Evolutionary conservation across 2,113 vertebrate species (phyloP).

Genomic region (Hyla sarda): DNA sequence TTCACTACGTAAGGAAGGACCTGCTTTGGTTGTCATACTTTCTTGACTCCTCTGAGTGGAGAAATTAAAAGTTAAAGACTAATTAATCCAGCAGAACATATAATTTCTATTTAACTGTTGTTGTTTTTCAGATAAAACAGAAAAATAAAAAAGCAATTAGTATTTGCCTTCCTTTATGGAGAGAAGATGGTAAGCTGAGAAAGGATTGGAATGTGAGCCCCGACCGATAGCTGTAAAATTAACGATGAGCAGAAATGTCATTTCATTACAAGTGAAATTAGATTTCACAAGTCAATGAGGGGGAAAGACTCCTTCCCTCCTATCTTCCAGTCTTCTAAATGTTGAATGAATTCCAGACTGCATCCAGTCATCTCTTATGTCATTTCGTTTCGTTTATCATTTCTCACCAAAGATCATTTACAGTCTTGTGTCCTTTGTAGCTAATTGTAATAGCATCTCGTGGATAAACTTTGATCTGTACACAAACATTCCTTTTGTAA

Average conservation of each 20-base stretch:
- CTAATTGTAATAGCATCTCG: slow-evolving; percentile 3
- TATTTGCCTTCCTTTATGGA: slow-evolving; percentile 15
- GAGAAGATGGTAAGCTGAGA: slow-evolving; percentile 36
- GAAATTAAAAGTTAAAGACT: slow-evolving; percentile 35
- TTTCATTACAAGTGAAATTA: slow-evolving; percentile 60
- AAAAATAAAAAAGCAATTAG: slow-evolving; percentile 56
- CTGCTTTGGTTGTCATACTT: background rate
- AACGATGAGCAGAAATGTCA: slow-evolving; percentile 59
- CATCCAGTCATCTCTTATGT: background rate
- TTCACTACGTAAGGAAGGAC: background rate
- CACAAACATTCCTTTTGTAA: background rate
- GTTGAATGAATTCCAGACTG: background rate
- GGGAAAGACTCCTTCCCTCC: slow-evolving; percentile 50
- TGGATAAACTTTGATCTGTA: background rate
- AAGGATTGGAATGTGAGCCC: slow-evolving; percentile 38
- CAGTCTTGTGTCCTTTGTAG: background rate
- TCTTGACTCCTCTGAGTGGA: background rate
- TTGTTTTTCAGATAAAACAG: slow-evolving; percentile 47
- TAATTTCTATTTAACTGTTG: slow-evolving; percentile 56
- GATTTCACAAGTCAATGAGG: slow-evolving; percentile 58
- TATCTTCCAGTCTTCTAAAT: slow-evolving; percentile 6
- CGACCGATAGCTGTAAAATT: slow-evolving; percentile 57
- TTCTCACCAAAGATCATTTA: slow-evolving; percentile 2
- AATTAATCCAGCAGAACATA: slow-evolving; percentile 24
- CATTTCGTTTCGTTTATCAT: slow-evolving; percentile 30